Conservation (phyloP, 1,140 invertebrate genomes). For the Megathymus violae region DNA sequence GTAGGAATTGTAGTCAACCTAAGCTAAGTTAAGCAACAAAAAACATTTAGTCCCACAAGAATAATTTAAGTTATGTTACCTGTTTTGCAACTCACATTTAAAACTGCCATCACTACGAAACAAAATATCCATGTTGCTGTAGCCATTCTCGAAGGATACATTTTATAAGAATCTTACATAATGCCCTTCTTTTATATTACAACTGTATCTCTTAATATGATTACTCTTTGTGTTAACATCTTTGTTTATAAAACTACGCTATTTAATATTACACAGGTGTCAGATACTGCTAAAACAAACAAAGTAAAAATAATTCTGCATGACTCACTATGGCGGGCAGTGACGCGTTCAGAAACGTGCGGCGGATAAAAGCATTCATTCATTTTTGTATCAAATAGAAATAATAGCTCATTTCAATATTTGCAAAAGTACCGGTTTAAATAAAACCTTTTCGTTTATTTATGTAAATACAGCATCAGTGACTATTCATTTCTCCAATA, state of each 20-base stretch:
- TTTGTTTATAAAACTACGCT: slow-evolving; percentile 40
- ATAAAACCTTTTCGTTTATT: slow-evolving; percentile 10
- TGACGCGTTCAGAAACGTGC: slow-evolving; percentile 13
- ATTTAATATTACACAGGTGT: slow-evolving; percentile 43
- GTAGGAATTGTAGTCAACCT: no score
- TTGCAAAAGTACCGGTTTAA: not conserved
- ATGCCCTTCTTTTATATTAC: slow-evolving; percentile 40
- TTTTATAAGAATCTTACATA: slow-evolving; percentile 35
- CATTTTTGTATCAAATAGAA: not conserved
- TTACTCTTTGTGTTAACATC: slow-evolving; percentile 40
- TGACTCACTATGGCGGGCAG: slow-evolving; percentile 39
- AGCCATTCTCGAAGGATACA: slow-evolving; percentile 44
- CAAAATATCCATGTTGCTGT: slow-evolving; percentile 53
- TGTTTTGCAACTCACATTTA: slow-evolving; percentile 63
- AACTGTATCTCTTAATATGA: slow-evolving; percentile 42
- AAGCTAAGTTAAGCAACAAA: no score
- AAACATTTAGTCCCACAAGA: no score
- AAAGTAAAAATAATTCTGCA: slow-evolving; percentile 35
- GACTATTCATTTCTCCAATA: slow-evolving; percentile 15
- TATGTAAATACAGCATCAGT: not conserved
- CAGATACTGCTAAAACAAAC: slow-evolving; percentile 40
- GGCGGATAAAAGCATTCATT: not conserved
- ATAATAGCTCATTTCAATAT: slow-evolving; percentile 6
- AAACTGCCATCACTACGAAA: slow-evolving; percentile 44
- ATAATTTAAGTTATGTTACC: no score